A percentile compares a stretch with the other conserved stretches of the same genome.
These are phyloP conservation scores for Puma concolor DNA, from an alignment of 2,113 vertebrate genomes.

Conservation along the genomic window DNA sequence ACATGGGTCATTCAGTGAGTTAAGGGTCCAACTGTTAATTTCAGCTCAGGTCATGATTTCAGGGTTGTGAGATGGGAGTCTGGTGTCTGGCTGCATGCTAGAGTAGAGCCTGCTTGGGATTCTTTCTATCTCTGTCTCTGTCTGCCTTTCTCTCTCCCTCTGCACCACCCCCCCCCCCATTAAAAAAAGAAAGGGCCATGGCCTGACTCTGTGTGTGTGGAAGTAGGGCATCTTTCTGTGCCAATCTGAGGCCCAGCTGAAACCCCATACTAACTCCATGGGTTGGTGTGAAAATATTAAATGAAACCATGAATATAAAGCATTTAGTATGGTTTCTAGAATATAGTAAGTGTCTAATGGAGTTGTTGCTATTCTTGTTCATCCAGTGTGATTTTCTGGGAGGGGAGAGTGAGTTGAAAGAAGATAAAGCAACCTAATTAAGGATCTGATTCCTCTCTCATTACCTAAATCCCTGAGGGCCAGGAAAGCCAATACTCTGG, in stretches of 20 bases:
- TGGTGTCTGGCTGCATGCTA: too few species aligned
- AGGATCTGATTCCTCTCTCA: too few species aligned
- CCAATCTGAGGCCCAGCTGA: background rate
- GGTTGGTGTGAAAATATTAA: background rate
- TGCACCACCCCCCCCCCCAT: too few species aligned
- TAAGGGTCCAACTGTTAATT: too few species aligned
- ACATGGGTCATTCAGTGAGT: too few species aligned
- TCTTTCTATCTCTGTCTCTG: too few species aligned
- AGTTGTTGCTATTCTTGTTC: background rate
- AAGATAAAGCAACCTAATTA: background rate
- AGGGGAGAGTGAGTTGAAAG: background rate
- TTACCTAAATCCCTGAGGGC: background rate
- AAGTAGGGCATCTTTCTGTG: background rate
- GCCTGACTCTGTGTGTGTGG: background rate
- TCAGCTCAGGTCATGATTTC: too few species aligned
- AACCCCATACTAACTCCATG: background rate
- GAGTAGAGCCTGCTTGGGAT: too few species aligned
- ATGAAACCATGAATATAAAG: background rate
- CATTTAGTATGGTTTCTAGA: background rate
- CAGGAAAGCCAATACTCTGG: background rate
- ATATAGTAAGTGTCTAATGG: background rate
- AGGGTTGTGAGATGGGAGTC: too few species aligned
- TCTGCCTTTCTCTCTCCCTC: too few species aligned
- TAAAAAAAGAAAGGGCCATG: background rate
- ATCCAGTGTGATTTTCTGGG: background rate